A percentile compares a stretch with the other conserved stretches of the same genome.
Conservation (phyloP, 2,888 invertebrate genomes). For the Lamproptera curius region DNA sequence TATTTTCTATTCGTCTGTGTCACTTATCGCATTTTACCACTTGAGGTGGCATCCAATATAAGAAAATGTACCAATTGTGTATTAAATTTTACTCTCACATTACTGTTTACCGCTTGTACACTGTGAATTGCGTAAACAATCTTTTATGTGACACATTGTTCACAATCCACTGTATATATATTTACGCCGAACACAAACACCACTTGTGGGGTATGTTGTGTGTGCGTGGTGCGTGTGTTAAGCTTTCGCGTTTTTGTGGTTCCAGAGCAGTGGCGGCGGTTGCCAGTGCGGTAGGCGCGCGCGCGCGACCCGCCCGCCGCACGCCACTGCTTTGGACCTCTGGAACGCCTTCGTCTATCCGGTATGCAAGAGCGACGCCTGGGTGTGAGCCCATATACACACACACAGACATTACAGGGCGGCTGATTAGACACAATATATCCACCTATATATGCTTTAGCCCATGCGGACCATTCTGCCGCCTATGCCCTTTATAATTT, state of each 20-base stretch:
- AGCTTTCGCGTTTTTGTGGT: constrained; percentile 73
- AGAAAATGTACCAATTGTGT: too few species aligned
- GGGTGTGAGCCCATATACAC: constrained; percentile 42
- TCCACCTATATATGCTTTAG: too few species aligned
- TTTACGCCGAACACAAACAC: constrained; percentile 19
- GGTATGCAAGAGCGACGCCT: constrained; percentile 78
- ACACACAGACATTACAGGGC: constrained; percentile 12
- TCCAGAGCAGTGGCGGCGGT: constrained; percentile 80
- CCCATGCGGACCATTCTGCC: not conserved
- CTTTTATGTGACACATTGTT: constrained; percentile 19
- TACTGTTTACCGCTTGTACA: too few species aligned
- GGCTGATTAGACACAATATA: not conserved
- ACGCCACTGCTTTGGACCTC: constrained; percentile 82
- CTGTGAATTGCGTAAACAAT: constrained; percentile 1
- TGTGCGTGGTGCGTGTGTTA: constrained; percentile 46
- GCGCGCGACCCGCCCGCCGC: constrained; percentile 83
- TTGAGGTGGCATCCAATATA: too few species aligned
- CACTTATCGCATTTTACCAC: too few species aligned
- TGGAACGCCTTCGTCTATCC: constrained; percentile 83
- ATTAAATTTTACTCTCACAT: too few species aligned
- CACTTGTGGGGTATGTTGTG: constrained; percentile 35
- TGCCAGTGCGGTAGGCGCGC: constrained; percentile 77
- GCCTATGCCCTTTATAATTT: not conserved
- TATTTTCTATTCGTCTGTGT: too few species aligned
- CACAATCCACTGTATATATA: constrained; percentile 18